These are phyloP conservation scores for Seriola quinqueradiata DNA, from an alignment of 2,113 vertebrate species.

Conservation along the genomic window DNA sequence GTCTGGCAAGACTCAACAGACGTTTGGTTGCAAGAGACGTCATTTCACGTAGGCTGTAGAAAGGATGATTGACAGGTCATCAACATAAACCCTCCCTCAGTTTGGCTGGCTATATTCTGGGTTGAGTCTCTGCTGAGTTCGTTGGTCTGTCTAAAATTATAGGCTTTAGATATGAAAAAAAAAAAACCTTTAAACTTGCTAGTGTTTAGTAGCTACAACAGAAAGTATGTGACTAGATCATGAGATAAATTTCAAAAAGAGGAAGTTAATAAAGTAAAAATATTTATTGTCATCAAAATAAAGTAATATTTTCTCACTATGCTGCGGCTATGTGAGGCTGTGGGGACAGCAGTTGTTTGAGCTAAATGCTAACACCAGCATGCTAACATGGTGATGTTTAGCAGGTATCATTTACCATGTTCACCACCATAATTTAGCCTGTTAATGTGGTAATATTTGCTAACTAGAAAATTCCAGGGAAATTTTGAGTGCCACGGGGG, in stretches of 20 bases:
- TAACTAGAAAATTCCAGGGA: too few relatives aligned
- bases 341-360: neutral
- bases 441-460: neutral
- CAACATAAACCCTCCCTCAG: neutral
- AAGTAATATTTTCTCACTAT: neutral
- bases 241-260: neutral
- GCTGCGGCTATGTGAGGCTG: neutral
- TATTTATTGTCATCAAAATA: neutral
- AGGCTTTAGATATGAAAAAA: neutral
- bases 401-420: neutral
- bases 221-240: neutral
- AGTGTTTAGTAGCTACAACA: neutral
- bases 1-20: constrained; percentile 45
- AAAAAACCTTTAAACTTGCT: neutral
- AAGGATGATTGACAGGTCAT: constrained; percentile 18
- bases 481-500: too few relatives aligned
- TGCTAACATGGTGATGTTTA: neutral
- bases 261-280: neutral
- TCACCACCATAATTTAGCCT: neutral
- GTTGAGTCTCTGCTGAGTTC: neutral
- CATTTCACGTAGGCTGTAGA: neutral
- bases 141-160: neutral
- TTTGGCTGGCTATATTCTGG: neutral
- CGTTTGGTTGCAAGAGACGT: constrained; percentile 21
- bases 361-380: neutral